Evolutionary conservation across 2,113 vertebrate species (phyloP), one percentile per base, ranked within the genome.

Genomic region (Thamnaconus septentrionalis): DNA sequence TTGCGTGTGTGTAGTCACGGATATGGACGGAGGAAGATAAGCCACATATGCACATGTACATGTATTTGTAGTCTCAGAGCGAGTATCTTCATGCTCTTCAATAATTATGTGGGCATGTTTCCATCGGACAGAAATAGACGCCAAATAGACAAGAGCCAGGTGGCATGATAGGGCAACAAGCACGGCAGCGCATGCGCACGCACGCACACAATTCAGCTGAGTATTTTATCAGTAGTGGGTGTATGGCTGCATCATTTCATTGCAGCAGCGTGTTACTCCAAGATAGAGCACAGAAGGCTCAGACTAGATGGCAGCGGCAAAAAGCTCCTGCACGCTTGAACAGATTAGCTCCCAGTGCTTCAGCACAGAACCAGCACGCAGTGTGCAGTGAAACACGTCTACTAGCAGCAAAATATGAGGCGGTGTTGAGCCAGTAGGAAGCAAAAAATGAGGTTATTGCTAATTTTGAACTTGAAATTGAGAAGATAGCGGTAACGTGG

Each of bases 281-380:
- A 82, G 85, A 85, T 83, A 69, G 67, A 73, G 53, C 54, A 64
- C 68, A 62, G 58, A 47, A 55, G 44, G 64, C 71, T 80, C 73
- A 56, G 66, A 66, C 61, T 69, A 61, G 44, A 59, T 69, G 57
- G 67, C 63, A 65, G 40, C 63, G 66, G 58, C 61, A 66, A 42
- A 79, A 85, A 78, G 83, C 76, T 77, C 59, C 79, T 73, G 73
- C 83, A 73, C 73, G 80, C 78, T 65, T 50, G 46, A 71, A 46
- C 64, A 79, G 71, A 86, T 87, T 80, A 79, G 66, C 67, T 64
- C 65, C 52, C 46, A 46, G 48, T 67, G 71, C 76, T 57, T 71
- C 61, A 56, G 42, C 52, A 44, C 44, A 40, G 39, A 39, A 1
- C 4, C 47, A 39, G 43, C 46, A 61, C 0, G 48, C 11, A 9